Conservation (phyloP, 2,113 vertebrate genomes). For the Cottus gobio region DNA sequence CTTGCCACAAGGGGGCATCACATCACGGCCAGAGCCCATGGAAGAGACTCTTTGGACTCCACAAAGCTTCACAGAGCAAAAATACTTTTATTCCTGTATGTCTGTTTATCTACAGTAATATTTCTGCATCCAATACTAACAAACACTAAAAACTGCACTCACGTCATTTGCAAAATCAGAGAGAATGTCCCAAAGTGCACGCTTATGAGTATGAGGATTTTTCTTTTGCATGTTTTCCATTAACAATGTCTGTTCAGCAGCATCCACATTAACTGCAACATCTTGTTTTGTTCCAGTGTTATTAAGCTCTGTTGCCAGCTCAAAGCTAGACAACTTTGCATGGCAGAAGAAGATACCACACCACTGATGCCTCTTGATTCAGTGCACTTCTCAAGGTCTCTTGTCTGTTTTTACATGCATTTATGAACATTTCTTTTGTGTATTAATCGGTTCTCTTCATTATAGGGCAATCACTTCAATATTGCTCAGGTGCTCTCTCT, state of each 20-base stretch:
- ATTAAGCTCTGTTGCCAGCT: conserved; percentile 23
- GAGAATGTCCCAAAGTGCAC: not conserved
- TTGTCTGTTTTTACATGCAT: conserved; percentile 16
- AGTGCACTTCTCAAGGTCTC: conserved; percentile 35
- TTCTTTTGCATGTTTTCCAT: conserved; percentile 30
- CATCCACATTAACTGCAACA: conserved; percentile 19
- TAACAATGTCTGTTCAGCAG: not conserved
- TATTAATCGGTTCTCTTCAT: not conserved
- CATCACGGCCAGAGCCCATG: conserved; percentile 73
- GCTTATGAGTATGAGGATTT: not conserved
- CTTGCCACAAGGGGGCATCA: conserved; percentile 73
- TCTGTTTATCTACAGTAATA: conserved; percentile 13
- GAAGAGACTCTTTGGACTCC: conserved; percentile 83
- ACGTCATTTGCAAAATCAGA: not conserved
- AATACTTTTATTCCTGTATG: conserved; percentile 70
- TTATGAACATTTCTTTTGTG: conserved; percentile 4
- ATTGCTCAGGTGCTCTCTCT: not conserved
- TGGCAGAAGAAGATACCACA: conserved; percentile 37
- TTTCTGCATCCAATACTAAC: conserved; percentile 30
- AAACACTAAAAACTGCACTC: conserved; percentile 28
- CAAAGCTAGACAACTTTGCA: conserved; percentile 56
- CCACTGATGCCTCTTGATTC: conserved; percentile 30
- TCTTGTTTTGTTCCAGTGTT: conserved; percentile 42
- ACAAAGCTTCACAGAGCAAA: conserved; percentile 74
- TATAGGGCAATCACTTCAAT: not conserved